These are phyloP conservation scores for Oreortyx pictus DNA, from an alignment of 2,797 vertebrate genomes.

Conservation along the genomic window DNA sequence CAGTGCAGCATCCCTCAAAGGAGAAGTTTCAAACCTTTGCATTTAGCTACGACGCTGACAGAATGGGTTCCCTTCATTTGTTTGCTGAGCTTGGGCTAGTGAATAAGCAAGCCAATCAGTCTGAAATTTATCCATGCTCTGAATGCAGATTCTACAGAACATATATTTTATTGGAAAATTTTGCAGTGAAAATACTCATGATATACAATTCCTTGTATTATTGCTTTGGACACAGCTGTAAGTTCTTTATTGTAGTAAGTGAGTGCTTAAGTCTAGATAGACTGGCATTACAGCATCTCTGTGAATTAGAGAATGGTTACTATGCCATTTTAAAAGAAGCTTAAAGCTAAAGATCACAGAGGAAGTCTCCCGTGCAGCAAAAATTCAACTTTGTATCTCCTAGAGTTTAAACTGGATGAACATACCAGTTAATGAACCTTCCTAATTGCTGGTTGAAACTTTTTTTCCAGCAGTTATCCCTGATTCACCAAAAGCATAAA, in stretches of 20 bases:
- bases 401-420: background rate
- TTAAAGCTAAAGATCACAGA: background rate
- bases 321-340: background rate
- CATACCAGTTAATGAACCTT: background rate
- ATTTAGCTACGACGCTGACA: background rate
- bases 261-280: background rate
- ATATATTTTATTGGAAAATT: background rate
- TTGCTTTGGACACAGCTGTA: background rate
- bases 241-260: background rate
- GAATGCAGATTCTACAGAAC: background rate
- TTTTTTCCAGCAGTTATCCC: background rate
- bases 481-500: background rate
- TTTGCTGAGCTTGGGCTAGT: background rate
- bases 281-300: background rate
- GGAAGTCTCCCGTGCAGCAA: background rate
- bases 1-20: conserved; percentile 1
- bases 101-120: background rate
- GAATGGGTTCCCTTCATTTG: background rate
- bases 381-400: background rate
- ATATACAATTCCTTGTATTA: background rate
- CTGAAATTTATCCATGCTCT: background rate
- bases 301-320: background rate
- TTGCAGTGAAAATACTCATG: background rate
- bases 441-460: background rate
- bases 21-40: conserved; percentile 1